Evolutionary conservation across 2,888 invertebrate genomes (phyloP).

Genomic region (Cinara cedri): DNA sequence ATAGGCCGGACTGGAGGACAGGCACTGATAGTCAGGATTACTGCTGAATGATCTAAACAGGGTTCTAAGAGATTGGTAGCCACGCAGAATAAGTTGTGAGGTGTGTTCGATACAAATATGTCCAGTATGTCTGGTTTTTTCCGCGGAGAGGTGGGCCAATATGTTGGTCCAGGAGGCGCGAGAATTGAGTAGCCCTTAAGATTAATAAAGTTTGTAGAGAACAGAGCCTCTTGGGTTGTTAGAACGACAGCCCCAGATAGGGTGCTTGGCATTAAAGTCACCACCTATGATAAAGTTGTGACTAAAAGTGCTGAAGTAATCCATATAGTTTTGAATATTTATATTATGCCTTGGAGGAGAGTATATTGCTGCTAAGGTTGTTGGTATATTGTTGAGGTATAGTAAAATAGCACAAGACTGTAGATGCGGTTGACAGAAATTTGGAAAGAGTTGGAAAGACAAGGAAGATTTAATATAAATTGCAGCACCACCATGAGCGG

Average conservation of each 20-base stretch:
- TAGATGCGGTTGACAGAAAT: not conserved
- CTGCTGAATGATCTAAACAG: conserved; percentile 3
- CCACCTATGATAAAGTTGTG: conserved; percentile 26
- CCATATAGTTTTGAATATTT: conserved; percentile 12
- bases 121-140: conserved; percentile 10
- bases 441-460: not conserved
- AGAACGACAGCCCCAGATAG: conserved; percentile 18
- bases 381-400: not conserved
- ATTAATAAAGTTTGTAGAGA: conserved; percentile 21
- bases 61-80: conserved; percentile 9
- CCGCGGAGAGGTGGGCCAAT: conserved; percentile 59
- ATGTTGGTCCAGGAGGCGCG: conserved; percentile 59
- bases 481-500: conserved; percentile 23
- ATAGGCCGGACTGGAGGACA: too few relatives aligned
- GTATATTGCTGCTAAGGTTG: conserved; percentile 25
- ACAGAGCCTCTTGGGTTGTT: conserved; percentile 38
- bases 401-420: conserved; percentile 14
- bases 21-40: not conserved
- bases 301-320: conserved; percentile 20
- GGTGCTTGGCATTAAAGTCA: conserved; percentile 32
- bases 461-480: conserved; percentile 24
- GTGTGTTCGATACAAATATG: conserved; percentile 15
- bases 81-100: not conserved
- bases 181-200: not conserved
- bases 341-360: conserved; percentile 28